A percentile compares a stretch with the other conserved stretches of the same genome.
Evolutionary conservation across 2,113 vertebrate species (phyloP).

Genomic region (Orycteropus afer): DNA sequence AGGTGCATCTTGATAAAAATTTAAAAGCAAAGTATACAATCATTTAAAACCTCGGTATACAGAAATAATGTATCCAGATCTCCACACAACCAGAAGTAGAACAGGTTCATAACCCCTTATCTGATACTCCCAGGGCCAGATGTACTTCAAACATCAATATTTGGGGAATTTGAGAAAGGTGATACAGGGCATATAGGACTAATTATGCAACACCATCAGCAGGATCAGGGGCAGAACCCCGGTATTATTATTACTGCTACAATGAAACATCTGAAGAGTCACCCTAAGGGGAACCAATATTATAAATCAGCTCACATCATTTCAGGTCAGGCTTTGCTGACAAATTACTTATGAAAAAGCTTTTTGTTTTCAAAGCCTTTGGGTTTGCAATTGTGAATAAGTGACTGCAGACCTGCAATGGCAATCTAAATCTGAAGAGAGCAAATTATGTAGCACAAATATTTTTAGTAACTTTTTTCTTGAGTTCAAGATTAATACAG

Average conservation of each 20-base stretch:
- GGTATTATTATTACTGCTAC: neutral
- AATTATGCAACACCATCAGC: neutral
- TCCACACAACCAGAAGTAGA: conserved; percentile 26
- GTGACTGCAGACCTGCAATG: neutral
- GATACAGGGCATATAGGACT: neutral
- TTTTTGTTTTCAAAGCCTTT: conserved; percentile 49
- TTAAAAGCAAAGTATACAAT: conserved; percentile 77
- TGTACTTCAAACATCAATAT: neutral
- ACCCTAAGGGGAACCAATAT: neutral
- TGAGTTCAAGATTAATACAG: conserved; percentile 3
- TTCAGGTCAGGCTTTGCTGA: neutral
- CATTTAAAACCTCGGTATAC: conserved; percentile 57
- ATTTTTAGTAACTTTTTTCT: neutral
- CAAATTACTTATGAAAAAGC: conserved; percentile 22
- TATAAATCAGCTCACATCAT: conserved; percentile 12
- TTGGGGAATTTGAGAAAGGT: neutral
- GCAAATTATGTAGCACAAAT: neutral
- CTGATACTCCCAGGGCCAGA: neutral
- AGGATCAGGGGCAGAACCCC: neutral
- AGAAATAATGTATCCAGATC: conserved; percentile 54
- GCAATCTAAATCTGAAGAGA: conserved; percentile 15
- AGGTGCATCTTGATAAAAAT: conserved; percentile 94
- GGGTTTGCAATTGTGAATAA: conserved; percentile 1
- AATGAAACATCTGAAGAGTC: neutral
- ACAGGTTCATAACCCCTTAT: neutral